Conservation (phyloP, 2,113 vertebrate genomes). For the Ageneiosus marmoratus region DNA sequence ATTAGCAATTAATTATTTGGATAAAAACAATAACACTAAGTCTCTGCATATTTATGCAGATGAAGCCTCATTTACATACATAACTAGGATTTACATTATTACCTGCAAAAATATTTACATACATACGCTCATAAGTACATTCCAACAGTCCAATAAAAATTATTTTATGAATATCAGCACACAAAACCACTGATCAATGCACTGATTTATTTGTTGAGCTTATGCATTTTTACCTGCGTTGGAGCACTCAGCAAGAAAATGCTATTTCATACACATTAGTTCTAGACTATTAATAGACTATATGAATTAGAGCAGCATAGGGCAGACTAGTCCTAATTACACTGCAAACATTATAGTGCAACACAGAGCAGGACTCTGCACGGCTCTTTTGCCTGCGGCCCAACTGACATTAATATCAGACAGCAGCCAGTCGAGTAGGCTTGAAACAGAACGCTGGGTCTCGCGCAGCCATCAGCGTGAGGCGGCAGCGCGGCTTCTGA, state of each 20-base stretch:
- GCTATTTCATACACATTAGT: neutral
- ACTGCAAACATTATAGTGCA: neutral
- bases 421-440: slow-evolving; percentile 61
- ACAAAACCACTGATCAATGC: no score
- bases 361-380: slow-evolving; percentile 7
- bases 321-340: neutral
- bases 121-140: neutral
- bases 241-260: neutral
- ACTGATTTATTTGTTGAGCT: neutral
- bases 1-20: no score
- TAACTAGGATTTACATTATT: no score
- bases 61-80: neutral
- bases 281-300: slow-evolving; percentile 1
- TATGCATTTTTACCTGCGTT: neutral
- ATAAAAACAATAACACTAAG: neutral
- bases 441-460: slow-evolving; percentile 47
- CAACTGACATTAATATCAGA: slow-evolving; percentile 48
- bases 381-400: slow-evolving; percentile 23
- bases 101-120: no score
- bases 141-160: no score
- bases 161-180: no score
- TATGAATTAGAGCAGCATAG: neutral
- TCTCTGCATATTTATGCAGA: neutral
- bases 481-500: slow-evolving; percentile 58
- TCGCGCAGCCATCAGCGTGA: slow-evolving; percentile 51